Conservation (phyloP, 2,888 invertebrate genomes). For the Megastigmus dorsalis region DNA sequence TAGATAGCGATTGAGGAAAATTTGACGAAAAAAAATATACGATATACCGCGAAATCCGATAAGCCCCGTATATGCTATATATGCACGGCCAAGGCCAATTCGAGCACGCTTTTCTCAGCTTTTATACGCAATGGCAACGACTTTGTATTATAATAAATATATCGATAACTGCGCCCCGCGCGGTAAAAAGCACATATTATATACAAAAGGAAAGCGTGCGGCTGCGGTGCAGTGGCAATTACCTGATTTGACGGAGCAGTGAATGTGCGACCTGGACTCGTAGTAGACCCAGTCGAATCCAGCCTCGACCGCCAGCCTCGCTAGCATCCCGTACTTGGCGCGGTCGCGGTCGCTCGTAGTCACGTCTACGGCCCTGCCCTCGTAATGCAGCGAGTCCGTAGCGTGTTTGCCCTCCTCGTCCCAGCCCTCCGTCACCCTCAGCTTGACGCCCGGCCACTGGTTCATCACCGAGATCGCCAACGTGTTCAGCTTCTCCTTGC, state of each 20-base stretch:
- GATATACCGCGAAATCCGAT: not conserved
- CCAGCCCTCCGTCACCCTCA: slow-evolving; percentile 97
- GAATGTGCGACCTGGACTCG: slow-evolving; percentile 94
- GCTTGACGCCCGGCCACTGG: slow-evolving; percentile 96
- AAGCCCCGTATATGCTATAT: too few species aligned
- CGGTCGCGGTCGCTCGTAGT: slow-evolving; percentile 95
- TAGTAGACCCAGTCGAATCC: slow-evolving; percentile 99
- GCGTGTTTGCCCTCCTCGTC: slow-evolving; percentile 89
- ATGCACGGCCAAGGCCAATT: too few species aligned
- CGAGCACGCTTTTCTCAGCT: too few species aligned
- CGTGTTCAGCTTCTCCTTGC: slow-evolving; percentile 95
- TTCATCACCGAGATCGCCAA: slow-evolving; percentile 98
- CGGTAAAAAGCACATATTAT: too few species aligned
- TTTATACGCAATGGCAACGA: too few species aligned
- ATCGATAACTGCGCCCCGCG: too few species aligned
- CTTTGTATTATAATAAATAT: too few species aligned
- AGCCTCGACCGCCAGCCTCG: slow-evolving; percentile 94
- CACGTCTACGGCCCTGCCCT: slow-evolving; percentile 96
- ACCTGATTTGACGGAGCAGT: slow-evolving; percentile 99
- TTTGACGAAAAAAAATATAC: not conserved
- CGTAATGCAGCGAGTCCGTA: slow-evolving; percentile 93
- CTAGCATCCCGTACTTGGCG: slow-evolving; percentile 96
- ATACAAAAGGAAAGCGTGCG: too few species aligned
- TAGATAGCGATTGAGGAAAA: not conserved
- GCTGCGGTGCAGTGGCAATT: too few species aligned